These are phyloP conservation scores for Andrena chrysosceles DNA, from an alignment of 2,888 invertebrate genomes.

Conservation along the genomic window DNA sequence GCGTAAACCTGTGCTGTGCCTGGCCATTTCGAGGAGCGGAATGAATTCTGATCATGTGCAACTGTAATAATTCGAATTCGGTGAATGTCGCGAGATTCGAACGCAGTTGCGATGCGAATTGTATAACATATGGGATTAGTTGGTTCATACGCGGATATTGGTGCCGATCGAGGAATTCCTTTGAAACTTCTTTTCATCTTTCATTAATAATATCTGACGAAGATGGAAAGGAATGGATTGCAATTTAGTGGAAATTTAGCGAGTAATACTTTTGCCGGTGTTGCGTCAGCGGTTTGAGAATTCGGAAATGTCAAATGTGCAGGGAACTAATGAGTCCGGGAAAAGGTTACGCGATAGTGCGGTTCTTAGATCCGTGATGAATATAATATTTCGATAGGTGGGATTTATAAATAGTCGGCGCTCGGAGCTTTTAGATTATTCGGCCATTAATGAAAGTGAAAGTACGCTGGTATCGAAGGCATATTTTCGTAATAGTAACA, in stretches of 20 bases:
- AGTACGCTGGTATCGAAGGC: slow-evolving; percentile 29
- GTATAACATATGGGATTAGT: slow-evolving; percentile 52
- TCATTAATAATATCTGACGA: too few relatives aligned
- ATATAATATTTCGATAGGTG: background rate
- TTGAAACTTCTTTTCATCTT: background rate
- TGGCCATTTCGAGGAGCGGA: too few relatives aligned
- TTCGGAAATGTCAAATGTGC: background rate
- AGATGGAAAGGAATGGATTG: background rate
- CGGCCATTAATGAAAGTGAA: slow-evolving; percentile 54
- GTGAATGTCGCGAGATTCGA: background rate
- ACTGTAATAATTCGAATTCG: background rate
- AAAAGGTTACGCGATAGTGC: background rate
- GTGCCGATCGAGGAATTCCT: background rate
- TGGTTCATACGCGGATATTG: slow-evolving; percentile 5
- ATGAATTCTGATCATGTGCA: background rate
- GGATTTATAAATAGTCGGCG: slow-evolving; percentile 5
- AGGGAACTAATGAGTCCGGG: background rate
- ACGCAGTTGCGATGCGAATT: background rate
- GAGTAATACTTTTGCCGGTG: background rate
- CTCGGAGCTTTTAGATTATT: slow-evolving; percentile 32
- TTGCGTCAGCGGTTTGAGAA: background rate
- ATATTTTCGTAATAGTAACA: slow-evolving; percentile 36
- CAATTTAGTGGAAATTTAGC: background rate
- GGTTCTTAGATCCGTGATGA: background rate
- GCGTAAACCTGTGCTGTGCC: background rate